These are phyloP conservation scores for Martes martes DNA, from an alignment of 2,113 vertebrate species.

Conservation along the genomic window DNA sequence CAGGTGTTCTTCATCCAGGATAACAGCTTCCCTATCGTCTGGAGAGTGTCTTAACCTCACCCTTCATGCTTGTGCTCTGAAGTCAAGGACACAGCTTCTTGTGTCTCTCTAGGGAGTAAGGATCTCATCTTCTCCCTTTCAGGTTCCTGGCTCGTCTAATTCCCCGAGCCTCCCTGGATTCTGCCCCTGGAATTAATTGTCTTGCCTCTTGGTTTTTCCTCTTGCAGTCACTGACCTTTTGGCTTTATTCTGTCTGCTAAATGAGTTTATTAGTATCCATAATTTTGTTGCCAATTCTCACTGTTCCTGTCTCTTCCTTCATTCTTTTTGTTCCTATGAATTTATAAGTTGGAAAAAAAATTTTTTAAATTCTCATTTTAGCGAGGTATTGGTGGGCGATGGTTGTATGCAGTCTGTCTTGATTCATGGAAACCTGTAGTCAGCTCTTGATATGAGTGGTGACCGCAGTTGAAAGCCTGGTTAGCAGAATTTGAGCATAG, in stretches of 20 bases:
- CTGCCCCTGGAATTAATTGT: background rate
- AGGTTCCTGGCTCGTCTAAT: background rate
- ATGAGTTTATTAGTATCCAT: background rate
- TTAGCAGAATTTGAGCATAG: conserved; percentile 14
- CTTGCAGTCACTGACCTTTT: background rate
- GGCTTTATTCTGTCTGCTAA: background rate
- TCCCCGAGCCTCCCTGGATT: background rate
- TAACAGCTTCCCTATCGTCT: background rate
- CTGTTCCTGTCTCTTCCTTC: background rate
- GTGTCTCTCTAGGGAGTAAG: background rate
- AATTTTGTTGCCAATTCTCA: background rate
- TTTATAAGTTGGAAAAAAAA: background rate
- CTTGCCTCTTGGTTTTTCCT: background rate
- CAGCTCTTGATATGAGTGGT: background rate
- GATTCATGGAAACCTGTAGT: background rate
- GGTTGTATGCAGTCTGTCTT: background rate
- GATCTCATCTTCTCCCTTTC: background rate
- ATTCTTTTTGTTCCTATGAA: background rate
- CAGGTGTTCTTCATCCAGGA: background rate
- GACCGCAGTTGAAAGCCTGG: background rate
- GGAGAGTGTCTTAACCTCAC: background rate
- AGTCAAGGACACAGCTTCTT: background rate
- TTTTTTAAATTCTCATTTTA: background rate
- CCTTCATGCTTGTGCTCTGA: background rate
- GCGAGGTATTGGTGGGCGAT: background rate